Conservation (phyloP, 2,888 invertebrate genomes). For the Parnassius mnemosyne region DNA sequence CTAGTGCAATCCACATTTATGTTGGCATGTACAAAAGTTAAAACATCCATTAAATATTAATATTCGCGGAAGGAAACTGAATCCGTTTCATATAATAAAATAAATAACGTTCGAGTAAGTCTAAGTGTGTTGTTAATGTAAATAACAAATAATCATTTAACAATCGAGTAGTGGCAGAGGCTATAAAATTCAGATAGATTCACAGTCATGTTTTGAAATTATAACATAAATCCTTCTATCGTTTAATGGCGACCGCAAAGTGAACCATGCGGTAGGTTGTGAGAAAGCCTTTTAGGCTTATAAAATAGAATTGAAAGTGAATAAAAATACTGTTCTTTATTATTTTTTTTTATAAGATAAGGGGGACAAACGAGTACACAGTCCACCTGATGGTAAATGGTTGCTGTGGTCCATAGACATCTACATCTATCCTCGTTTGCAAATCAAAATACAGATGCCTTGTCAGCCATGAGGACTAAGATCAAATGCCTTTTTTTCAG, state of each 20-base stretch:
- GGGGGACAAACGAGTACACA: too few relatives aligned
- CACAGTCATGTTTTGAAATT: constrained; percentile 12
- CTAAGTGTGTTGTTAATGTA: constrained; percentile 1
- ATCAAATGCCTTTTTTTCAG: too few relatives aligned
- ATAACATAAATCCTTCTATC: constrained; percentile 4
- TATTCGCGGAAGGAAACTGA: not conserved
- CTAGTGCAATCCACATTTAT: too few relatives aligned
- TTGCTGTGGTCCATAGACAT: too few relatives aligned
- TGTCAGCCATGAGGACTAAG: too few relatives aligned
- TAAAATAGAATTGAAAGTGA: too few relatives aligned
- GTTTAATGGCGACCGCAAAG: not conserved
- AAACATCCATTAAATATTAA: constrained; percentile 1
- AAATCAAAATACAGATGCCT: too few relatives aligned
- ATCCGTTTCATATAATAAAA: constrained; percentile 10
- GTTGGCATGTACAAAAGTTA: not conserved
- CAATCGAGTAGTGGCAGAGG: constrained; percentile 3
- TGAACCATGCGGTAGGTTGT: not conserved
- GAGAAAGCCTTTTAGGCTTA: too few relatives aligned
- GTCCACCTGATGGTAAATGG: too few relatives aligned
- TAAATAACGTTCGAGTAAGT: not conserved
- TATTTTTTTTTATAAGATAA: too few relatives aligned
- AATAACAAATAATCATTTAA: constrained; percentile 19
- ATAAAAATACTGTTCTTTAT: too few relatives aligned
- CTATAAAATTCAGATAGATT: constrained; percentile 13
- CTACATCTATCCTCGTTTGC: too few relatives aligned